Conservation (phyloP, 2,888 invertebrate genomes). For the Myopa testacea region DNA sequence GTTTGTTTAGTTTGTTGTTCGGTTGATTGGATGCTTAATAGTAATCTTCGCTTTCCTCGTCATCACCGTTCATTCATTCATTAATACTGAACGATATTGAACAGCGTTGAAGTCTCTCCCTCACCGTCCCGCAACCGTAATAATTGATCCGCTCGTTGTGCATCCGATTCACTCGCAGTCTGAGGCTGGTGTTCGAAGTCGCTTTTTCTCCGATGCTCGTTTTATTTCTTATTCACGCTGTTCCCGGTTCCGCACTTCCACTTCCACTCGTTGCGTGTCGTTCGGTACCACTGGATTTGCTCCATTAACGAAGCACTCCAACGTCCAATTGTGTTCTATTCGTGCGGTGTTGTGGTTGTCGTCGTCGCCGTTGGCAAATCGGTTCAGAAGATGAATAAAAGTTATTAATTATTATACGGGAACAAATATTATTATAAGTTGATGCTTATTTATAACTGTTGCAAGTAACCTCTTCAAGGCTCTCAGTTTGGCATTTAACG, state of each 20-base stretch:
- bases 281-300: slow-evolving; percentile 21
- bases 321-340: slow-evolving; percentile 53
- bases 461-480: no score
- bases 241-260: not conserved
- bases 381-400: slow-evolving; percentile 19
- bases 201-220: slow-evolving; percentile 7
- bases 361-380: slow-evolving; percentile 18
- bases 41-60: slow-evolving; percentile 51
- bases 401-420: not conserved
- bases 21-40: slow-evolving; percentile 21
- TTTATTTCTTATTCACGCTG: not conserved
- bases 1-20: slow-evolving; percentile 36
- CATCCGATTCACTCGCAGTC: not conserved
- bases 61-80: slow-evolving; percentile 42
- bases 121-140: slow-evolving; percentile 39
- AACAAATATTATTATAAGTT: no score
- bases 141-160: not conserved
- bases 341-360: slow-evolving; percentile 46
- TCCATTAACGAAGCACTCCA: slow-evolving; percentile 24
- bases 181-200: not conserved
- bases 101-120: not conserved
- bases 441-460: no score
- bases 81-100: slow-evolving; percentile 22
- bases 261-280: slow-evolving; percentile 25
- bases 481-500: no score